Base-by-base conservation (phyloP, 2,888 invertebrate genomes). In the Drosophila hamatofila region DNA sequence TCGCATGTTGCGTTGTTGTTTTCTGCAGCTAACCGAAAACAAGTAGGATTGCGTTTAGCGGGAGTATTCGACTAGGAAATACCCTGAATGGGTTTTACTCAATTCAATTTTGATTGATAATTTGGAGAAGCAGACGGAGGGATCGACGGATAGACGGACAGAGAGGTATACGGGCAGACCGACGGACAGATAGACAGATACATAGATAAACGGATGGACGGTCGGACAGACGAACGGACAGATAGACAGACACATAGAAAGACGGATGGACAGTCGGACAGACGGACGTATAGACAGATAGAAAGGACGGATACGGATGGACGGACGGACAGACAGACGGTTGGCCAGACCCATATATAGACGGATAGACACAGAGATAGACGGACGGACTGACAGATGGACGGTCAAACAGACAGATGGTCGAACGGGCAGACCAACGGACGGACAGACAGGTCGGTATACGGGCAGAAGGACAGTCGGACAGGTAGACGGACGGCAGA, bases 21-120 rank as follows among this genome's bases (percentile, higher is more conserved):
- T 33, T 58, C 23, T 35, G 35, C 57, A 16, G 12, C 12, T 33
- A 5, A n/a, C 27, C 37, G 30, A 52, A 57, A 54, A 52, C 48
- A 27, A 52, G 9, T 3, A 4, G 37, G 41, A 41, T 7, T 1
- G 23, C 14, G 25, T 3, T n/a, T n/a, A n/a, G n/a, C 1, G 25
- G 16, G 4, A 3, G 9, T 16, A 16, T 5, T 1, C 23, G 46
- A 46, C 23, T 25, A 16, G 16, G 16, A 8, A 16, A 46, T 46
- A 25, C 46, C 46, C 25, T 46, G 44, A 3, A 14, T 23, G 21
- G n/a, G n/a, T n/a, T n/a, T n/a, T n/a, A n/a, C n/a, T n/a, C n/a
- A n/a, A n/a, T n/a, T n/a, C n/a, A n/a, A n/a, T n/a, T n/a, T n/a
- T n/a, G n/a, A n/a, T n/a, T n/a, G n/a, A n/a, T n/a, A n/a, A n/a